Conservation (phyloP, 1,140 invertebrate species). For the Mesaphorura yosii region DNA sequence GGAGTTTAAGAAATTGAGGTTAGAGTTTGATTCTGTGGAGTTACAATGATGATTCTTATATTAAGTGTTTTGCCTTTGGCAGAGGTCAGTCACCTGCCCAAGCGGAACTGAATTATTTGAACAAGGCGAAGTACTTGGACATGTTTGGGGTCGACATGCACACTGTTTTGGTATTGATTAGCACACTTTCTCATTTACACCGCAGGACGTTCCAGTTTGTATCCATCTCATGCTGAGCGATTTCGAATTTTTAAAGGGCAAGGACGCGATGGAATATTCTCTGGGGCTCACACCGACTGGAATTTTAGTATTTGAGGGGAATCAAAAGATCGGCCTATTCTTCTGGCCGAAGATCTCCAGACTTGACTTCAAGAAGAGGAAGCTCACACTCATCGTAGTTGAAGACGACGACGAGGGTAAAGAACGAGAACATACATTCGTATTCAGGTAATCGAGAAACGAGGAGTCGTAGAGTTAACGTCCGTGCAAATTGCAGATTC, state of each 20-base stretch:
- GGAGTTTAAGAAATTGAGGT: constrained; percentile 69
- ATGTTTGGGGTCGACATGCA: constrained; percentile 97
- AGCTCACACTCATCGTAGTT: constrained; percentile 84
- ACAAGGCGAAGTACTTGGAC: constrained; percentile 89
- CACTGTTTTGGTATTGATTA: constrained; percentile 47
- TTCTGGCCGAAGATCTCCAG: constrained; percentile 75
- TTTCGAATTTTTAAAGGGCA: constrained; percentile 49
- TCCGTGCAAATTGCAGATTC: not conserved
- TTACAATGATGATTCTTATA: not conserved
- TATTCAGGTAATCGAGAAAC: constrained; percentile 50
- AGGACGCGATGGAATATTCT: constrained; percentile 90
- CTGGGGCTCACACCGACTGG: constrained; percentile 95
- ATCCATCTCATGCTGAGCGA: constrained; percentile 36
- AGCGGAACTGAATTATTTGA: constrained; percentile 82
- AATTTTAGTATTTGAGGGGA: constrained; percentile 90
- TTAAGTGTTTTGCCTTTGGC: constrained; percentile 23
- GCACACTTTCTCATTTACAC: no score
- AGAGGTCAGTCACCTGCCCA: constrained; percentile 74
- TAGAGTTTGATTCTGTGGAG: constrained; percentile 32
- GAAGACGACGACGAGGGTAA: constrained; percentile 90
- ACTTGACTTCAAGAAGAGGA: constrained; percentile 91
- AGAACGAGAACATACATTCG: constrained; percentile 87
- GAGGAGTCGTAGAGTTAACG: not conserved
- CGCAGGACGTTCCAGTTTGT: no score
- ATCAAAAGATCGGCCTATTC: constrained; percentile 92